These are phyloP conservation scores for Enteromius treurensis DNA, from an alignment of 2,797 vertebrate species.

Conservation along the genomic window DNA sequence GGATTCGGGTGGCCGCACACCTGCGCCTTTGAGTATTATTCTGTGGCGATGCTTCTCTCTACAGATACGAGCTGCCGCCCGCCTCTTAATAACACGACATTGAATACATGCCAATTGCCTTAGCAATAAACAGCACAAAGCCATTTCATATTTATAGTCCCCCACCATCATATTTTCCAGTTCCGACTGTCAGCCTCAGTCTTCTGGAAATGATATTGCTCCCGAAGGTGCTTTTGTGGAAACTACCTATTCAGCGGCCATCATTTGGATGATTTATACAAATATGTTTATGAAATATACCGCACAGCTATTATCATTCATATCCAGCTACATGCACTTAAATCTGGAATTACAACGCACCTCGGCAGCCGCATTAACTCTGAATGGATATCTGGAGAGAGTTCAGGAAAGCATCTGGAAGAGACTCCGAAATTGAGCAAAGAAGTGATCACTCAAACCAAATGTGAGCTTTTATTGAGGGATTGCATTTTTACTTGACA, in stretches of 20 bases:
- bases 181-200: constrained; percentile 2
- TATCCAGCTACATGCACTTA: neutral
- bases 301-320: constrained; percentile 10
- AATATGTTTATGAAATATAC: constrained; percentile 16
- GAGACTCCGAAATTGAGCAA: neutral
- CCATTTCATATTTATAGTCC: constrained; percentile 29
- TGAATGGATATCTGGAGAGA: neutral
- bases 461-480: constrained; percentile 36
- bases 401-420: neutral
- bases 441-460: neutral
- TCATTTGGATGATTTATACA: constrained; percentile 40
- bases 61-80: constrained; percentile 4
- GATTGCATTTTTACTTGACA: constrained; percentile 32
- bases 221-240: constrained; percentile 26
- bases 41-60: constrained; percentile 5
- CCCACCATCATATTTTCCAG: constrained; percentile 11
- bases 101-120: constrained; percentile 24
- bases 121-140: constrained; percentile 27
- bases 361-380: neutral
- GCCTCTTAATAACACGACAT: constrained; percentile 23
- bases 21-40: constrained; percentile 19
- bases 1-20: neutral
- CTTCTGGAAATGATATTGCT: constrained; percentile 18
- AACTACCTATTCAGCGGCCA: constrained; percentile 19
- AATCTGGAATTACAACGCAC: neutral